These are phyloP conservation scores for Scaeva pyrastri DNA, from an alignment of 2,888 invertebrate species.

Conservation along the genomic window DNA sequence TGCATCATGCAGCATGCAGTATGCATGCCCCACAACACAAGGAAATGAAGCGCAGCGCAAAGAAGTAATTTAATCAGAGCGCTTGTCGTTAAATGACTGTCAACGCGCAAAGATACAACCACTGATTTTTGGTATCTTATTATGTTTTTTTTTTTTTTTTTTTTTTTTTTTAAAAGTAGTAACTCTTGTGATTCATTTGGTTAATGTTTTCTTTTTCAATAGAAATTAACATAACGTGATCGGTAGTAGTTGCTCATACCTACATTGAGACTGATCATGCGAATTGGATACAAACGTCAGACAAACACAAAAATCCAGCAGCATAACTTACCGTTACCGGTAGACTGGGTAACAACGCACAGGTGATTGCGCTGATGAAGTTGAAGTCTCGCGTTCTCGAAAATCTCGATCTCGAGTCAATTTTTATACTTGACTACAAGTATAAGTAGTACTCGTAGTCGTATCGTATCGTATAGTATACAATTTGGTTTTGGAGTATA, in stretches of 20 bases:
- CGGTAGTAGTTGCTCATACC: conserved; percentile 45
- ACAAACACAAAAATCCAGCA: conserved; percentile 42
- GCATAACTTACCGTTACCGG: conserved; percentile 69
- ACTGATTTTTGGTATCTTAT: conserved; percentile 45
- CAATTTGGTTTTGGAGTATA: neutral
- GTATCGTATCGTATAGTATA: too few species aligned
- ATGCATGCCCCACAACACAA: conserved; percentile 40
- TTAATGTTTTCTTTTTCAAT: conserved; percentile 36
- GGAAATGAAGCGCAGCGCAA: conserved; percentile 71
- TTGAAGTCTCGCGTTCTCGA: conserved; percentile 33
- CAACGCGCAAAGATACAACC: conserved; percentile 69
- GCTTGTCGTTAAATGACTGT: conserved; percentile 75
- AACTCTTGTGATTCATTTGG: conserved; percentile 33
- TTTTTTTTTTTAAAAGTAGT: conserved; percentile 19
- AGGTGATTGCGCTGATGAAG: conserved; percentile 67
- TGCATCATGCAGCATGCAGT: too few species aligned
- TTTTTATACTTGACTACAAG: conserved; percentile 38
- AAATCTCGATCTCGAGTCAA: conserved; percentile 44
- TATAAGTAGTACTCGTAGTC: too few species aligned
- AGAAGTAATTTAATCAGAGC: conserved; percentile 75
- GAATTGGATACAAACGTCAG: conserved; percentile 65
- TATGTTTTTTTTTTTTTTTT: conserved; percentile 33
- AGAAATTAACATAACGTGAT: conserved; percentile 75
- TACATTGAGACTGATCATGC: conserved; percentile 59
- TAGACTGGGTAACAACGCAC: conserved; percentile 45